A percentile compares a stretch with the other conserved stretches of the same genome.
Evolutionary conservation across 2,888 invertebrate species (phyloP).

Genomic region (Atethmia centrago): DNA sequence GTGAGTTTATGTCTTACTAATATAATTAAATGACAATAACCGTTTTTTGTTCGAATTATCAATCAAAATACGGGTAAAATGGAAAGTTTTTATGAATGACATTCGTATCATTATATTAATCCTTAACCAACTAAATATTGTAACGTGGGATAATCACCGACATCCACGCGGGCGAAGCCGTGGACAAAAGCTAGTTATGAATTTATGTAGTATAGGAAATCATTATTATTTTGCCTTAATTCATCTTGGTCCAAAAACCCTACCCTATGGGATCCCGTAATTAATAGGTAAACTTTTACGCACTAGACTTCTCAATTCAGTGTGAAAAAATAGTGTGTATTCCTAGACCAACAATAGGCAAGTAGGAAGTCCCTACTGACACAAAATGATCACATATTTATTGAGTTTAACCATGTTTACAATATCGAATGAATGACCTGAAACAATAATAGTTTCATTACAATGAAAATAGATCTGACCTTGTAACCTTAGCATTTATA

Average conservation of each 20-base stretch:
- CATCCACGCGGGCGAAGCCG: too few relatives aligned
- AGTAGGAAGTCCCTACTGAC: conserved; percentile 1
- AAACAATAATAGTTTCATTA: conserved; percentile 17
- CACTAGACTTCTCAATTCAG: background rate
- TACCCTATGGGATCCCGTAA: conserved; percentile 1
- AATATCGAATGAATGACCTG: conserved; percentile 30
- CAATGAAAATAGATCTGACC: conserved; percentile 41
- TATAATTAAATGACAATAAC: too few relatives aligned
- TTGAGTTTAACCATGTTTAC: conserved; percentile 13
- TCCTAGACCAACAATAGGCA: background rate
- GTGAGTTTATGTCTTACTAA: too few relatives aligned
- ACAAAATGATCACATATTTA: conserved; percentile 18
- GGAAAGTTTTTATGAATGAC: too few relatives aligned
- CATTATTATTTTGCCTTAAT: background rate
- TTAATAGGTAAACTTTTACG: background rate
- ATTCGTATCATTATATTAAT: too few relatives aligned
- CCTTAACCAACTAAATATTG: too few relatives aligned
- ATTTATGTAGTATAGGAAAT: background rate
- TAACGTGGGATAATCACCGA: too few relatives aligned
- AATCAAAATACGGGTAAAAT: too few relatives aligned
- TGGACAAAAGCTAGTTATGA: too few relatives aligned
- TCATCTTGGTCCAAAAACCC: background rate
- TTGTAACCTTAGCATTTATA: conserved; percentile 6
- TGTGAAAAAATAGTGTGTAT: background rate
- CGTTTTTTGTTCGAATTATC: too few relatives aligned